Evolutionary conservation across 2,113 vertebrate genomes (phyloP).

Genomic region (Semnornis frantzii): DNA sequence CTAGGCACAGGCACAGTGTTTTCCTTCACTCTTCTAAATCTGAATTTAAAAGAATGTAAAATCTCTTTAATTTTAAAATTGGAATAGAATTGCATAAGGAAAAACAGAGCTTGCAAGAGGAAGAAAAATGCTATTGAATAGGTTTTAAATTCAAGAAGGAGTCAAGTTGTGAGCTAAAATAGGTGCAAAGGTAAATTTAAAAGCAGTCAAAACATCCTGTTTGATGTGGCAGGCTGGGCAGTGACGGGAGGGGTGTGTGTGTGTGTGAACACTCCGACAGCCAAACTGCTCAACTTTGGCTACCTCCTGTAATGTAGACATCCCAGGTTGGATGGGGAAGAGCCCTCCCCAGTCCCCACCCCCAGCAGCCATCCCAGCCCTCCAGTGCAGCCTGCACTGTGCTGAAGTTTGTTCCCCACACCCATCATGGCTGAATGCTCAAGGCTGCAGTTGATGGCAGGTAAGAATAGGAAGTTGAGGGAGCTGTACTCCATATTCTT

Average conservation of each 20-base stretch:
- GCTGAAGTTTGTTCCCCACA: neutral
- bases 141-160: neutral
- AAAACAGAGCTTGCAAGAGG: neutral
- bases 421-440: neutral
- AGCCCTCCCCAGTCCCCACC: neutral
- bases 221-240: neutral
- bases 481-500: neutral
- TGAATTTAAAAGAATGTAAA: neutral
- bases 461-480: rapidly evolving
- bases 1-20: neutral
- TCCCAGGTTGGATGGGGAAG: neutral
- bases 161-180: neutral
- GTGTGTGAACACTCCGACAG: neutral
- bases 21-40: neutral
- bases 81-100: neutral
- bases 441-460: rapidly evolving
- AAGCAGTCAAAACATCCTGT: neutral
- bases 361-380: neutral
- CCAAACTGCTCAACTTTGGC: neutral
- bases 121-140: neutral
- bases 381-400: neutral
- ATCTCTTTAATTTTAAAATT: neutral
- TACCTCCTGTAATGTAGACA: neutral
- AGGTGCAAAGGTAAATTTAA: neutral
- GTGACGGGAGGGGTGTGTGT: neutral